Percentiles rank a stretch among this genome's conserved stretches.
Conservation (phyloP, 37 sponge, comb jelly and placozoan species). For the Axinella damicornis region DNA sequence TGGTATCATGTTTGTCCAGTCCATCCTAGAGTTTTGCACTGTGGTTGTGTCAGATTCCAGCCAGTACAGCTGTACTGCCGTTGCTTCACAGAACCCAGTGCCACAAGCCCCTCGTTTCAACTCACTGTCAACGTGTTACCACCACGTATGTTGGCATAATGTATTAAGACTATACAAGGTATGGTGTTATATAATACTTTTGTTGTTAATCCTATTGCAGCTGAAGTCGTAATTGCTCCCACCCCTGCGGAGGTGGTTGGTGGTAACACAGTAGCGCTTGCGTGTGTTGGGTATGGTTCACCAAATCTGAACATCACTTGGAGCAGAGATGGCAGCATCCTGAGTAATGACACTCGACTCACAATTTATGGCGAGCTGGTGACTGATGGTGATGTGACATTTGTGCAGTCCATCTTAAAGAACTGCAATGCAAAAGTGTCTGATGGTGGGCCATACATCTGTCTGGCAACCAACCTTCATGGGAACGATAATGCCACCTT, state of each 20-base stretch:
- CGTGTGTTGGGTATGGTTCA: not conserved
- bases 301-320: slow-evolving; percentile 4
- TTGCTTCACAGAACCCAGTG: not conserved
- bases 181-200: too few relatives aligned
- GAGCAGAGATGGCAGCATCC: not conserved
- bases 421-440: not conserved
- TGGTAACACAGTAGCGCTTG: not conserved
- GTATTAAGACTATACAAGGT: too few relatives aligned
- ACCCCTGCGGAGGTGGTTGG: not conserved
- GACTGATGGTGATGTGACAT: not conserved
- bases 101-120: not conserved
- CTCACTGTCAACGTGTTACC: not conserved
- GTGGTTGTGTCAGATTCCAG: not conserved
- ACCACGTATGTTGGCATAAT: too few relatives aligned
- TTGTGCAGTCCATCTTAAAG: slow-evolving; percentile 28
- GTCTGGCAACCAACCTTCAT: not conserved
- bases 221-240: not conserved
- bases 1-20: not conserved
- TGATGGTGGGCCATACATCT: slow-evolving; percentile 23
- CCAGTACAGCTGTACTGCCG: slow-evolving; percentile 9
- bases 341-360: not conserved
- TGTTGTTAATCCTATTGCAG: too few relatives aligned
- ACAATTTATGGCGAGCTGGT: slow-evolving; percentile 24
- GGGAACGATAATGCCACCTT: not conserved
- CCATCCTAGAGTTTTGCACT: not conserved